These are phyloP conservation scores for Heteromormyrus szaboi DNA, from an alignment of 2,797 vertebrate species.

Conservation along the genomic window DNA sequence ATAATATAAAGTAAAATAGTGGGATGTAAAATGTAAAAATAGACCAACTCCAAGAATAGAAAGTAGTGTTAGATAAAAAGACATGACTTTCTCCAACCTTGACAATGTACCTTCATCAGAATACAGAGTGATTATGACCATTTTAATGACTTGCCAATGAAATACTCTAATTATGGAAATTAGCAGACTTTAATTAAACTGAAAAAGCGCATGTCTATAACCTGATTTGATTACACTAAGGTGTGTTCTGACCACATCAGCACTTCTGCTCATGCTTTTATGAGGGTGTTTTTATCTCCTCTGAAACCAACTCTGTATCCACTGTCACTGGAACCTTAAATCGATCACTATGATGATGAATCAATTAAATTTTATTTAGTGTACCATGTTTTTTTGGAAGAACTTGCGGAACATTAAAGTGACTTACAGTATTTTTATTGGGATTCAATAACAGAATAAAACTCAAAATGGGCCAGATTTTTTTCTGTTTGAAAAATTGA, in stretches of 20 bases:
- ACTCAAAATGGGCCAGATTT: neutral
- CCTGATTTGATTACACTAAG: slow-evolving; percentile 17
- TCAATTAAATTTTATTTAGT: neutral
- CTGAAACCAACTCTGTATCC: neutral
- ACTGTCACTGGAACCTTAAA: neutral
- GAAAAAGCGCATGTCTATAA: slow-evolving; percentile 1
- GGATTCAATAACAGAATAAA: neutral
- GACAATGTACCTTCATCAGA: slow-evolving; percentile 1
- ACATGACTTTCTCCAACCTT: slow-evolving; percentile 8
- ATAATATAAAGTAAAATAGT: neutral
- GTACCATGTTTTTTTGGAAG: neutral
- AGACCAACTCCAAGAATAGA: neutral
- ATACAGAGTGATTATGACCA: slow-evolving; percentile 12
- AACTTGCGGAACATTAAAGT: neutral
- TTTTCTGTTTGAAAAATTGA: neutral
- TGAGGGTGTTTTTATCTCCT: neutral
- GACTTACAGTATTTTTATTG: neutral
- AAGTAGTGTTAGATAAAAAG: neutral
- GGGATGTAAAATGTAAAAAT: neutral
- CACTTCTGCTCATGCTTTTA: neutral
- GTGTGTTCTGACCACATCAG: slow-evolving; percentile 2
- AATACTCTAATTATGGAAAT: slow-evolving; percentile 17
- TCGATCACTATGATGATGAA: neutral
- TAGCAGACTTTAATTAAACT: slow-evolving; percentile 16
- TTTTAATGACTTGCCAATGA: slow-evolving; percentile 23